These are phyloP conservation scores for Bombus sylvicola DNA, from an alignment of 1,140 invertebrate species.

Conservation along the genomic window DNA sequence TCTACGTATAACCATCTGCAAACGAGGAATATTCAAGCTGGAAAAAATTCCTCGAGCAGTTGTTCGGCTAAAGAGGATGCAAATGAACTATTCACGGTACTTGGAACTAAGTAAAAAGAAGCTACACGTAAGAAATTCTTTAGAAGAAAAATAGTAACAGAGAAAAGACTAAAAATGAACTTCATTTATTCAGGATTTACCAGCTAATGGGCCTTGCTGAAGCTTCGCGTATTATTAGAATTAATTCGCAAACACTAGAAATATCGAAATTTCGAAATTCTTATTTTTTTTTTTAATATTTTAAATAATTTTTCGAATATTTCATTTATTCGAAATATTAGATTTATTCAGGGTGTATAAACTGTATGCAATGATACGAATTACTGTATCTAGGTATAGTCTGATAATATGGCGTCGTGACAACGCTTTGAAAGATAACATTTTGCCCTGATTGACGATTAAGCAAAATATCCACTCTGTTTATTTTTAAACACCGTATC, in stretches of 20 bases:
- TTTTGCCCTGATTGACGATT: conserved; percentile 38
- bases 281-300: not conserved
- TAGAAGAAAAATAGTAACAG: not conserved
- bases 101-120: not conserved
- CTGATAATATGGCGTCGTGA: conserved; percentile 5
- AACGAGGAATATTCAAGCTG: not conserved
- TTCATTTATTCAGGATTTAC: not conserved
- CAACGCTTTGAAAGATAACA: conserved; percentile 43
- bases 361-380: not conserved
- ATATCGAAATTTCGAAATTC: not conserved
- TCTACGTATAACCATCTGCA: not conserved
- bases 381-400: not conserved
- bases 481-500: not conserved
- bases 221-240: not conserved
- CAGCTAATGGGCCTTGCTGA: not conserved
- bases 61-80: not conserved
- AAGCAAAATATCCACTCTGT: conserved; percentile 20
- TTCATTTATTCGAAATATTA: not conserved
- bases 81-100: conserved; percentile 19
- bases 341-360: not conserved
- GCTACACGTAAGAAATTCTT: not conserved
- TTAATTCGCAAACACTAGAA: not conserved
- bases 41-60: not conserved
- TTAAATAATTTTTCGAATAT: not conserved
- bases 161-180: not conserved